phyloP scores from a whole-genome alignment of 2,888 invertebrate species.

The Polyploca ridens region DNA sequence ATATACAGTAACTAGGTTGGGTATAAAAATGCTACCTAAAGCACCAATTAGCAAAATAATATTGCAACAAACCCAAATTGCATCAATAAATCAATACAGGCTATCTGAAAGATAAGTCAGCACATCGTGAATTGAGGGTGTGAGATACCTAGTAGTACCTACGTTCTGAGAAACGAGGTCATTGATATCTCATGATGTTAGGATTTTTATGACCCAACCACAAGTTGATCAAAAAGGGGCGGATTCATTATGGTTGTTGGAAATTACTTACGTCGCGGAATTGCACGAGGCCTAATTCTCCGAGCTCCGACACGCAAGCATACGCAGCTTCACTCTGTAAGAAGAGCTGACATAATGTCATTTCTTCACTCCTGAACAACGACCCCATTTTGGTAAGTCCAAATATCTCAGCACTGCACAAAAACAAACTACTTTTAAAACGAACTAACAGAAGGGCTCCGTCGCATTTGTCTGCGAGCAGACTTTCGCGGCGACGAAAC shows the following conservation, averaged over 20 bases:
- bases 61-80: background rate
- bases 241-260: slow-evolving; percentile 34
- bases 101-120: slow-evolving; percentile 32
- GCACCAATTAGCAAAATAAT: background rate
- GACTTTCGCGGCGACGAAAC: slow-evolving; percentile 77
- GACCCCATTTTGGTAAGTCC: slow-evolving; percentile 88
- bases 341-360: slow-evolving; percentile 99
- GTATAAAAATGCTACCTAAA: background rate
- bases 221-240: slow-evolving; percentile 24
- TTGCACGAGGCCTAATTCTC: slow-evolving; percentile 98
- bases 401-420: slow-evolving; percentile 53
- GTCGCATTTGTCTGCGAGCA: slow-evolving; percentile 75
- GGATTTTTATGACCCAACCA: slow-evolving; percentile 13
- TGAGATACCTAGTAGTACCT: slow-evolving; percentile 23
- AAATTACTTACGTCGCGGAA: slow-evolving; percentile 94
- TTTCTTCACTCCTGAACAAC: slow-evolving; percentile 98
- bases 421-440: slow-evolving; percentile 43
- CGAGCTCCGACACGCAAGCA: slow-evolving; percentile 98
- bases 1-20: background rate
- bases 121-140: slow-evolving; percentile 38
- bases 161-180: slow-evolving; percentile 53
- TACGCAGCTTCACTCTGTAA: slow-evolving; percentile 99
- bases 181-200: slow-evolving; percentile 39
- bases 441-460: slow-evolving; percentile 53
- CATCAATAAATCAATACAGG: slow-evolving; percentile 29